Percentiles rank a stretch among this genome's conserved stretches.
These are phyloP conservation scores for Ladona fulva DNA, from an alignment of 1,140 invertebrate species.

Conservation along the genomic window DNA sequence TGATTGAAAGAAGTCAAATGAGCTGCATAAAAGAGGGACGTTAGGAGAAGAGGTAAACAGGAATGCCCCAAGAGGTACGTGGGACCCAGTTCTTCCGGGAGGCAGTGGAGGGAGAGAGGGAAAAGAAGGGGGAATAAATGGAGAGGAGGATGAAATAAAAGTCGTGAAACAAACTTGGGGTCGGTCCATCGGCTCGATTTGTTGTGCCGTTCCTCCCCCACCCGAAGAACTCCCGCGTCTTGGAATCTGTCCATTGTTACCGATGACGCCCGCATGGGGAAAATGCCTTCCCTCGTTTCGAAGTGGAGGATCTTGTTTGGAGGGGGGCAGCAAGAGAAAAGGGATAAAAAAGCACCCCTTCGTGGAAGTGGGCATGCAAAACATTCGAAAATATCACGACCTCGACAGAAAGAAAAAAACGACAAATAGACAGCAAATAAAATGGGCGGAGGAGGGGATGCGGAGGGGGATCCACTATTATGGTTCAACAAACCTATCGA, in stretches of 20 bases:
- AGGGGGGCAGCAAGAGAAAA: too few relatives aligned
- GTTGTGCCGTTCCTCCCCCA: background rate
- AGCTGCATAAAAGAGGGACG: too few relatives aligned
- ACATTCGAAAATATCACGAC: conserved; percentile 6
- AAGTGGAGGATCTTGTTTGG: background rate
- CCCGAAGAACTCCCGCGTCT: too few relatives aligned
- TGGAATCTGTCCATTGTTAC: background rate
- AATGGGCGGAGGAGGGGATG: background rate
- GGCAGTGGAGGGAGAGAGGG: background rate
- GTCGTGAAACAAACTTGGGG: conserved; percentile 7
- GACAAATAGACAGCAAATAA: background rate
- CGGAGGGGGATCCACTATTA: background rate
- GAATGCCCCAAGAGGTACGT: too few relatives aligned
- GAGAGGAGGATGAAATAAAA: background rate
- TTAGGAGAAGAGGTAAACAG: too few relatives aligned
- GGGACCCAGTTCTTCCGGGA: background rate
- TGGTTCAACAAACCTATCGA: background rate
- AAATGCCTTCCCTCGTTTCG: too few relatives aligned
- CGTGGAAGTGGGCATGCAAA: background rate
- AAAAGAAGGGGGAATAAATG: too few relatives aligned
- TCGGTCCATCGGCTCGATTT: background rate
- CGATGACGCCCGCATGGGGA: conserved; percentile 5
- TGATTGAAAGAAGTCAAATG: too few relatives aligned
- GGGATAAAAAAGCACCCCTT: background rate
- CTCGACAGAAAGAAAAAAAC: background rate